Conservation (phyloP, 1,140 invertebrate species). For the Scaptomyza pallida region DNA sequence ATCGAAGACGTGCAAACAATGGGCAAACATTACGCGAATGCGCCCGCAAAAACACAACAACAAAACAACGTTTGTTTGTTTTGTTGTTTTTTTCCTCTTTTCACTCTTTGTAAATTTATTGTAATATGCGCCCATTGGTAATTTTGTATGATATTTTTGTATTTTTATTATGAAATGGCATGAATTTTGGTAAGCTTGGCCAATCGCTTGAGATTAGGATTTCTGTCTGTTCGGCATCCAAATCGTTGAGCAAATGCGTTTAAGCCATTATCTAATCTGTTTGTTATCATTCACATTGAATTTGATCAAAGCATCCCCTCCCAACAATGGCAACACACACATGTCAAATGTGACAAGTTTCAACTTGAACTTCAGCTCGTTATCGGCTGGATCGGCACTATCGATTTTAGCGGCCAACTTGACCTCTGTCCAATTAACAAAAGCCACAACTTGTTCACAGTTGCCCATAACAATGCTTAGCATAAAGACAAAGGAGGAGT, state of each 20-base stretch:
- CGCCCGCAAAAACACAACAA: constrained; percentile 46
- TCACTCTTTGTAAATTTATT: constrained; percentile 65
- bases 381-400: constrained; percentile 44
- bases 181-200: constrained; percentile 52
- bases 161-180: constrained; percentile 75
- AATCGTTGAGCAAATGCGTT: constrained; percentile 24
- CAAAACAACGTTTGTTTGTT: constrained; percentile 22
- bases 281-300: constrained; percentile 55
- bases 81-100: neutral
- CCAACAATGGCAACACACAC: constrained; percentile 12
- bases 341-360: constrained; percentile 45
- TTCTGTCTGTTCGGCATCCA: constrained; percentile 42
- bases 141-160: constrained; percentile 67
- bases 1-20: constrained; percentile 62
- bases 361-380: constrained; percentile 66
- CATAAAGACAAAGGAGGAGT: constrained; percentile 38
- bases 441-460: constrained; percentile 23
- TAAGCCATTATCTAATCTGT: constrained; percentile 53
- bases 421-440: constrained; percentile 69
- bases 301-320: constrained; percentile 26
- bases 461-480: constrained; percentile 7
- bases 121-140: constrained; percentile 78
- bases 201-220: constrained; percentile 46
- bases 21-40: constrained; percentile 72
- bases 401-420: too few relatives aligned